A percentile compares a stretch with the other conserved stretches of the same genome.
phyloP scores from a whole-genome alignment of 2,113 vertebrate species.

The Ochotona princeps region DNA sequence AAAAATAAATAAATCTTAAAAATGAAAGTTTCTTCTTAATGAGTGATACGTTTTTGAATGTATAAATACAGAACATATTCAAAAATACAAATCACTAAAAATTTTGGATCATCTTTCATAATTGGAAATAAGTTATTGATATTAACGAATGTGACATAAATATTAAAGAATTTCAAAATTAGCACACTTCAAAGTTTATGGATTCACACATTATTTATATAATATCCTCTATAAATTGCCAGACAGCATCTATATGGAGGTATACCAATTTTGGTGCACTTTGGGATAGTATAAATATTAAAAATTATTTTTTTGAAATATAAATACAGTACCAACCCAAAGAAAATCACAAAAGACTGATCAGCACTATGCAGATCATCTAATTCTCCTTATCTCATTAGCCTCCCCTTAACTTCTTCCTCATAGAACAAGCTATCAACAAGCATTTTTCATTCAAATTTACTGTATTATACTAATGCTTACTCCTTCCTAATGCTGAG shows the following conservation, averaged over 20 bases:
- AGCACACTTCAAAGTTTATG: not conserved
- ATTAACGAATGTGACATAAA: not conserved
- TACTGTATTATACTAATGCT: not conserved
- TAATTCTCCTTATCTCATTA: not conserved
- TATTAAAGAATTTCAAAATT: not conserved
- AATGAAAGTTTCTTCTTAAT: not conserved
- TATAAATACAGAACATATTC: not conserved
- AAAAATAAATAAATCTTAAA: not conserved
- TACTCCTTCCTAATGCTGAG: not conserved
- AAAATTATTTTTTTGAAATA: not conserved
- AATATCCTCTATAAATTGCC: not conserved
- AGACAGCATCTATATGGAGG: not conserved
- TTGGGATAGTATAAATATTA: not conserved
- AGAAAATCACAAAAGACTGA: not conserved
- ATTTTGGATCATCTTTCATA: not conserved
- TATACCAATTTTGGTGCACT: not conserved
- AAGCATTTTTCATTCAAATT: not conserved
- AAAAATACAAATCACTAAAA: not conserved
- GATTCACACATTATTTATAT: not conserved
- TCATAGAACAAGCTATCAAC: not conserved
- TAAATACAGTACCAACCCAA: not conserved
- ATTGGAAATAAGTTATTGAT: not conserved
- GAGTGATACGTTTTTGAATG: not conserved
- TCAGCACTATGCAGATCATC: not conserved
- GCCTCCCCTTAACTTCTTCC: fast-evolving